Evolutionary conservation across 92 coral and sea anemone genomes (phyloP).

Genomic region (Scolanthus callimorphus): DNA sequence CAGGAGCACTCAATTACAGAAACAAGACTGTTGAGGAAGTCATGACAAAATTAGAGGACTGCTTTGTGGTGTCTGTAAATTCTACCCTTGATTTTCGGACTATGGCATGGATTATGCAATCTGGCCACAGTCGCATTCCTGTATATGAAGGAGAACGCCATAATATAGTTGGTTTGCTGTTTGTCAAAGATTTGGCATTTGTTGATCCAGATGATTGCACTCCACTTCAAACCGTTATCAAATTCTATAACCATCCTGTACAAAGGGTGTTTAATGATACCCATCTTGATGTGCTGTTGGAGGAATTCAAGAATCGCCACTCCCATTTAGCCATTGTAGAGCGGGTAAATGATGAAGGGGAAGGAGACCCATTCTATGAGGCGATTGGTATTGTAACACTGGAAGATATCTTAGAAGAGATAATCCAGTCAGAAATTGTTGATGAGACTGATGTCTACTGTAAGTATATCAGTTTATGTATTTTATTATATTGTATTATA

Average conservation of each 20-base stretch:
- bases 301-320: slow-evolving; percentile 75
- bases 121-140: slow-evolving; percentile 98
- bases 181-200: slow-evolving; percentile 97
- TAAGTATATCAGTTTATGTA: slow-evolving; percentile 42
- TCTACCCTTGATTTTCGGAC: slow-evolving; percentile 89
- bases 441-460: slow-evolving; percentile 97
- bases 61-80: slow-evolving; percentile 62
- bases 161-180: slow-evolving; percentile 78
- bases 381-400: slow-evolving; percentile 90
- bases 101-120: slow-evolving; percentile 86
- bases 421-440: slow-evolving; percentile 97
- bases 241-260: slow-evolving; percentile 81
- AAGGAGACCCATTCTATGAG: slow-evolving; percentile 89
- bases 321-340: slow-evolving; percentile 93
- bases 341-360: slow-evolving; percentile 84
- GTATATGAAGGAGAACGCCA: slow-evolving; percentile 81
- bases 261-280: slow-evolving; percentile 89
- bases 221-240: slow-evolving; percentile 87
- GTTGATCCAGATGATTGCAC: slow-evolving; percentile 96
- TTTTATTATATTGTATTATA: not conserved
- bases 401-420: slow-evolving; percentile 94
- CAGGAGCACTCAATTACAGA: slow-evolving; percentile 92
- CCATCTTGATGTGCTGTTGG: slow-evolving; percentile 85
- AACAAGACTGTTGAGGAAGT: slow-evolving; percentile 88
- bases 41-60: slow-evolving; percentile 85